Conservation (phyloP, 2,797 vertebrate species). For the Phrynocephalus guinanensis region DNA sequence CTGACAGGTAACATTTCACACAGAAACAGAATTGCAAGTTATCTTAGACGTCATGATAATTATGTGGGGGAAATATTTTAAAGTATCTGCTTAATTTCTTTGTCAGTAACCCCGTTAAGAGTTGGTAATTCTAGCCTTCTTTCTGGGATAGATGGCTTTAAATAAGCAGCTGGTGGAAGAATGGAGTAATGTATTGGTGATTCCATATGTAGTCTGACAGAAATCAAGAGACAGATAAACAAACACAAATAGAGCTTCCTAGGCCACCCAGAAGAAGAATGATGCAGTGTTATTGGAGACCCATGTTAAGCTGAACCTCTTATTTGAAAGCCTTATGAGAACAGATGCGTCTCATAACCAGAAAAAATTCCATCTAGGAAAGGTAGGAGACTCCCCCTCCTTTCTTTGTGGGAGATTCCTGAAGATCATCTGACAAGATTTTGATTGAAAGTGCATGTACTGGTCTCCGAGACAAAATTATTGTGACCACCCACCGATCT, state of each 20-base stretch:
- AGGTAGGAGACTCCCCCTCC: not conserved
- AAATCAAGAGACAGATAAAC: constrained; percentile 43
- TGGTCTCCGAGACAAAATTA: constrained; percentile 17
- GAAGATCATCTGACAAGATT: constrained; percentile 32
- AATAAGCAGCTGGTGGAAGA: constrained; percentile 38
- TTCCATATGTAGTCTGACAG: constrained; percentile 13
- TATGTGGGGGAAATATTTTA: constrained; percentile 41
- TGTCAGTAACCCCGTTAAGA: constrained; percentile 56
- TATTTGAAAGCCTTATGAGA: not conserved
- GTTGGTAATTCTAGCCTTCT: constrained; percentile 55
- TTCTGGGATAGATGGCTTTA: constrained; percentile 58
- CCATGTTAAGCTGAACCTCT: not conserved
- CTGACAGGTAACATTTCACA: constrained; percentile 46
- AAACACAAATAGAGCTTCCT: constrained; percentile 37
- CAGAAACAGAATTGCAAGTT: constrained; percentile 61
- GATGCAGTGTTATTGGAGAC: not conserved
- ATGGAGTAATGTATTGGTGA: not conserved
- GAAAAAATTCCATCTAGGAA: constrained; percentile 8
- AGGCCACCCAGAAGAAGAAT: constrained; percentile 25
- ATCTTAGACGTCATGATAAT: constrained; percentile 39
- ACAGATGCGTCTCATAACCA: constrained; percentile 21
- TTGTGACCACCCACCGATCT: constrained; percentile 38
- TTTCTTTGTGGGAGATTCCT: constrained; percentile 29
- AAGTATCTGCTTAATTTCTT: constrained; percentile 34
- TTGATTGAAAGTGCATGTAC: constrained; percentile 35